Percentiles rank a stretch among this genome's conserved stretches.
Conservation (phyloP, 1,140 invertebrate genomes). For the Sycobia sp. region DNA sequence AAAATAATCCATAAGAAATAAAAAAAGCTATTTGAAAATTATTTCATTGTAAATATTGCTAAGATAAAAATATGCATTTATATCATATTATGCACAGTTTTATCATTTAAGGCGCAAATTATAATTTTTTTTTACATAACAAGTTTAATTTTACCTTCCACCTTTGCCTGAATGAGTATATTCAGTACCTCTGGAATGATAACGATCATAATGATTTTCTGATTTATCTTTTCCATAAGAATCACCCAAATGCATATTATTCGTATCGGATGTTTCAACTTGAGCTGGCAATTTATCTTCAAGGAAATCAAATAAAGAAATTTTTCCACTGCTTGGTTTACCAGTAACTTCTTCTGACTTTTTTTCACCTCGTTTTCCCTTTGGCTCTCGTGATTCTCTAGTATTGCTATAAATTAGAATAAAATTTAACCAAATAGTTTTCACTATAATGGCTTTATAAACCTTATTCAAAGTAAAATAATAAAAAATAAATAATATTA, state of each 20-base stretch:
- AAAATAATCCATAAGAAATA: no score
- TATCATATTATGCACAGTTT: no score
- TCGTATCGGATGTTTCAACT: slow-evolving; percentile 45
- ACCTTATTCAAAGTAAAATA: no score
- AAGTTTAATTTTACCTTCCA: slow-evolving; percentile 48
- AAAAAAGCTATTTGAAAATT: no score
- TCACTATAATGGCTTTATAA: neutral
- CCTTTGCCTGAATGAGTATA: slow-evolving; percentile 39
- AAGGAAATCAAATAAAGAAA: slow-evolving; percentile 86
- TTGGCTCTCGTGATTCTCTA: slow-evolving; percentile 49
- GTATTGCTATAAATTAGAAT: slow-evolving; percentile 26
- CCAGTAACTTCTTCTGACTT: slow-evolving; percentile 63
- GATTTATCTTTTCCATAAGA: slow-evolving; percentile 39
- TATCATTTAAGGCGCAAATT: no score
- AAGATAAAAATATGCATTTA: neutral
- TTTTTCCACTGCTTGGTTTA: slow-evolving; percentile 79
- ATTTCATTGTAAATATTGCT: neutral
- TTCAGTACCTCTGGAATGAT: slow-evolving; percentile 43
- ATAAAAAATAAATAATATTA: no score
- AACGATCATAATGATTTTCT: slow-evolving; percentile 46
- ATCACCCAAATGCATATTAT: slow-evolving; percentile 37
- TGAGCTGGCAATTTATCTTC: slow-evolving; percentile 79
- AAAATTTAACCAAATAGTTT: neutral
- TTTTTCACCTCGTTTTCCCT: slow-evolving; percentile 61
- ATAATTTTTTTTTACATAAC: no score